These are phyloP conservation scores for Sycophila texana DNA, from an alignment of 2,888 invertebrate species.

Conservation along the genomic window DNA sequence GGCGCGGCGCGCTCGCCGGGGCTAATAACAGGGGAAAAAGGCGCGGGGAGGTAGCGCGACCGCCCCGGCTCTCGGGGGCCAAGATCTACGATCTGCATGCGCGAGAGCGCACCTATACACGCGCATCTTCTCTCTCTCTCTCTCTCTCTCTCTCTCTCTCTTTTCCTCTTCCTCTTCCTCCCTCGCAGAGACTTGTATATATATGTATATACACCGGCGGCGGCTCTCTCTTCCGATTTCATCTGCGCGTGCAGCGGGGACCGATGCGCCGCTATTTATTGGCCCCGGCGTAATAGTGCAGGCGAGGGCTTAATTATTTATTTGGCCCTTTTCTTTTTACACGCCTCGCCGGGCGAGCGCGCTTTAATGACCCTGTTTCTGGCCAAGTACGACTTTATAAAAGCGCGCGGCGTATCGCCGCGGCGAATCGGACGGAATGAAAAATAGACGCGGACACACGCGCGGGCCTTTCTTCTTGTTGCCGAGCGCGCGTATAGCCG, in stretches of 20 bases:
- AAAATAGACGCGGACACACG: too few relatives aligned
- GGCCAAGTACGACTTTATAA: too few relatives aligned
- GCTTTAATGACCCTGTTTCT: too few relatives aligned
- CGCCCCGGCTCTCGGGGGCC: slow-evolving; percentile 43
- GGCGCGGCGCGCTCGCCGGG: slow-evolving; percentile 20
- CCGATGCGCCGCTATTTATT: too few relatives aligned
- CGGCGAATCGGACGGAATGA: too few relatives aligned
- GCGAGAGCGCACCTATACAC: background rate
- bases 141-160: slow-evolving; percentile 30
- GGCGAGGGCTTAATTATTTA: too few relatives aligned
- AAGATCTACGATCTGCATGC: slow-evolving; percentile 23
- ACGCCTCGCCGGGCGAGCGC: background rate
- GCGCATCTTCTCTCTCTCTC: background rate
- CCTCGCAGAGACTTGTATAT: too few relatives aligned
- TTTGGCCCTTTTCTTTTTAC: background rate
- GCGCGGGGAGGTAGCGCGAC: background rate
- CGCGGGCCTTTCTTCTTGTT: too few relatives aligned
- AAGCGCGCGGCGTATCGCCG: too few relatives aligned
- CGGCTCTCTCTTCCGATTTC: slow-evolving; percentile 30
- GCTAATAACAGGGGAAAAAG: slow-evolving; percentile 59
- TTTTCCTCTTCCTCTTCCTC: slow-evolving; percentile 20
- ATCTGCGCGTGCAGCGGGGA: slow-evolving; percentile 19
- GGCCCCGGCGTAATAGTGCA: too few relatives aligned
- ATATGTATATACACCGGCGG: too few relatives aligned
- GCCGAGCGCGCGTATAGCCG: too few relatives aligned